Percentiles rank a stretch among this genome's conserved stretches.
These are phyloP conservation scores for Pipistrellus pygmaeus DNA, from an alignment of 2,797 vertebrate genomes.

Conservation along the genomic window DNA sequence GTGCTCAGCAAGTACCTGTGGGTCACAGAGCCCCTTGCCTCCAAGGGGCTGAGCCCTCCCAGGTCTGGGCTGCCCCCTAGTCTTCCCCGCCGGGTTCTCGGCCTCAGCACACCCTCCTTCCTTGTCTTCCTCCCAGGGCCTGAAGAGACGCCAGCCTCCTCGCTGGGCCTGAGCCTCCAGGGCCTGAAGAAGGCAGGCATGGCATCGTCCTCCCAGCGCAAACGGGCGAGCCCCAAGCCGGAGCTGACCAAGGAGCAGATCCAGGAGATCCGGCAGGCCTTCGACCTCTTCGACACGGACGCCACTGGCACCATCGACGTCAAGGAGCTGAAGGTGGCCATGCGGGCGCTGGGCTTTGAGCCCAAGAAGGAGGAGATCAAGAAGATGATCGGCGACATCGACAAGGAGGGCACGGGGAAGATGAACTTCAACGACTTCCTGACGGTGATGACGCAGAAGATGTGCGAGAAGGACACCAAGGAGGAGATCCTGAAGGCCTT, in stretches of 20 bases:
- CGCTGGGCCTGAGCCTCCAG: not conserved
- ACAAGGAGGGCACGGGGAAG: conserved; percentile 95
- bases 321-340: conserved; percentile 97
- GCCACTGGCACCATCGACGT: conserved; percentile 93
- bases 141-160: not conserved
- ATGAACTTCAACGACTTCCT: conserved; percentile 95
- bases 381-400: conserved; percentile 95
- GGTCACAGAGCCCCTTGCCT: not conserved
- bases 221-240: conserved; percentile 90
- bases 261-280: conserved; percentile 95
- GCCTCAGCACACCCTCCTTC: not conserved
- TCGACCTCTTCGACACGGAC: conserved; percentile 95
- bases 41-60: not conserved
- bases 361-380: conserved; percentile 98
- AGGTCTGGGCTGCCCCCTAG: not conserved
- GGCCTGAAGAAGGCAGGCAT: conserved; percentile 91
- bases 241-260: conserved; percentile 95
- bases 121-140: not conserved
- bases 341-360: conserved; percentile 97
- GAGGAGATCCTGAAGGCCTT: conserved; percentile 98
- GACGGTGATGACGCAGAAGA: conserved; percentile 95
- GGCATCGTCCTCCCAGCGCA: conserved; percentile 90
- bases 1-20: not conserved
- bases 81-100: not conserved
- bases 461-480: conserved; percentile 98